These are phyloP conservation scores for Isotomurus palustris DNA, from an alignment of 2,888 invertebrate species.

Conservation along the genomic window DNA sequence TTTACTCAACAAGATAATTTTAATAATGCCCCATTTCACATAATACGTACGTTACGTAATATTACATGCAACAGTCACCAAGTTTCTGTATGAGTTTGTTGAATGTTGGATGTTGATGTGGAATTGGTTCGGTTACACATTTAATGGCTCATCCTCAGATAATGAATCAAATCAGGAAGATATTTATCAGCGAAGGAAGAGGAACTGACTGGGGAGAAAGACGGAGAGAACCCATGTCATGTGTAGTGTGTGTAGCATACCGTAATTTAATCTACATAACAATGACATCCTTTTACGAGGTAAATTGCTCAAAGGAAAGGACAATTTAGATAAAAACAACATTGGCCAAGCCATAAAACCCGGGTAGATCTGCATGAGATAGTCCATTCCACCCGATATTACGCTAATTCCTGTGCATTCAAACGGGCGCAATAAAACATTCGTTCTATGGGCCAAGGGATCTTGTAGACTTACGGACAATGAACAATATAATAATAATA, in stretches of 20 bases:
- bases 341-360: conserved; percentile 18
- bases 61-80: no score
- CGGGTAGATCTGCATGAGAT: conserved; percentile 21
- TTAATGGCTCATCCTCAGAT: conserved; percentile 1
- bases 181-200: background rate
- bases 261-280: conserved; percentile 34
- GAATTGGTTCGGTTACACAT: no score
- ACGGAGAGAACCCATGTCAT: background rate
- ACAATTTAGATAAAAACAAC: conserved; percentile 32
- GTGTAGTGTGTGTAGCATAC: background rate
- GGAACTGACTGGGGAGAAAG: background rate
- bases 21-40: background rate
- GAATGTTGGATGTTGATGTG: no score
- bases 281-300: conserved; percentile 32
- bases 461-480: no score
- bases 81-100: no score
- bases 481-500: no score
- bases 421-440: no score
- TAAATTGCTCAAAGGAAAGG: conserved; percentile 26
- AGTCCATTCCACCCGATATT: conserved; percentile 4
- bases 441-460: no score
- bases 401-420: background rate
- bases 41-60: no score
- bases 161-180: conserved; percentile 4
- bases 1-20: background rate